Conservation (phyloP, 2,888 invertebrate genomes). For the Lithophane socia region DNA sequence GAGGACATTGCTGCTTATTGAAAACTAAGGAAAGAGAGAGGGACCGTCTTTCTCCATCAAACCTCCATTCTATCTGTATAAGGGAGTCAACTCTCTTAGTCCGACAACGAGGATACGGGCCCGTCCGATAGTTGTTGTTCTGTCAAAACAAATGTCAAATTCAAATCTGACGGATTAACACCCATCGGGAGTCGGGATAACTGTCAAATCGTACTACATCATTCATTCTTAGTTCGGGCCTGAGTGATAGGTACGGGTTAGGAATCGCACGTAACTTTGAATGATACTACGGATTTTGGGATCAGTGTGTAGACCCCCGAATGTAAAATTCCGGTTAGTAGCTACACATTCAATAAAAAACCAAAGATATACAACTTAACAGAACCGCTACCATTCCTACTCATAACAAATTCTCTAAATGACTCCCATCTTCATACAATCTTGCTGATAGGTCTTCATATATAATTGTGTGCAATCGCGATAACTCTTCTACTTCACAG, state of each 20-base stretch:
- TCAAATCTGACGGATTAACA: too few relatives aligned
- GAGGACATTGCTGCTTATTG: neutral
- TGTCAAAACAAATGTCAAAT: too few relatives aligned
- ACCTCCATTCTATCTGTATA: neutral
- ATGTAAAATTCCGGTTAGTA: neutral
- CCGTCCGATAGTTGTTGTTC: too few relatives aligned
- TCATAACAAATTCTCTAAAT: constrained; percentile 40
- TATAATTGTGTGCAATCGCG: constrained; percentile 20
- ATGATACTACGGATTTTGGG: too few relatives aligned
- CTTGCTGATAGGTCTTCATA: constrained; percentile 19
- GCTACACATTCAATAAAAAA: neutral
- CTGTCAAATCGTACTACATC: too few relatives aligned
- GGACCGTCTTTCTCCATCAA: neutral
- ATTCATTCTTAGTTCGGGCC: too few relatives aligned
- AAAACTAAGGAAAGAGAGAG: neutral
- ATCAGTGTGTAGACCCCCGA: too few relatives aligned
- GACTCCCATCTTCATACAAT: constrained; percentile 20
- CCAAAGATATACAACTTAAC: neutral
- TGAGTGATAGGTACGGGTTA: too few relatives aligned
- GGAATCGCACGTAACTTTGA: too few relatives aligned
- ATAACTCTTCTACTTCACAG: constrained; percentile 24
- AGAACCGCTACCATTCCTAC: constrained; percentile 11
- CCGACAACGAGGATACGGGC: too few relatives aligned
- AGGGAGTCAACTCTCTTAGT: neutral
- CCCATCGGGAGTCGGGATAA: too few relatives aligned